Conservation (phyloP, 2,797 vertebrate species). For the Nannoperca australis region DNA sequence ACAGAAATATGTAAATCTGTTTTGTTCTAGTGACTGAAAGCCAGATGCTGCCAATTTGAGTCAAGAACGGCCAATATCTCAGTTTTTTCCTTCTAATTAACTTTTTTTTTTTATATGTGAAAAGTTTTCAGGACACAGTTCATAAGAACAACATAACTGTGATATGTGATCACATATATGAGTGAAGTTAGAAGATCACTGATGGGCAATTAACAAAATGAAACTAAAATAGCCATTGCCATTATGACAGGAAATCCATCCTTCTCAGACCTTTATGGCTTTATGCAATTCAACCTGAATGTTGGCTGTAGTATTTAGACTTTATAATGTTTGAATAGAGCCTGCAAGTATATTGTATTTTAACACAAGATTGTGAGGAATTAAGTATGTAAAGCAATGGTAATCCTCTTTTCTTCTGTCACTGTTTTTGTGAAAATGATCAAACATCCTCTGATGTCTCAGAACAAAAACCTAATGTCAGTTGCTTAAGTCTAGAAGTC, state of each 20-base stretch:
- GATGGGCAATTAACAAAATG: background rate
- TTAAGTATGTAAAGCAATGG: background rate
- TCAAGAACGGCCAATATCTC: background rate
- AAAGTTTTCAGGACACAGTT: background rate
- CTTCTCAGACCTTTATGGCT: background rate
- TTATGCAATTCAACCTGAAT: background rate
- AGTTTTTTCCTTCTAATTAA: conserved; percentile 6
- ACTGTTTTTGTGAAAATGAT: background rate
- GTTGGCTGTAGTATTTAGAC: background rate
- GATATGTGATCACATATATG: background rate
- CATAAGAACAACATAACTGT: background rate
- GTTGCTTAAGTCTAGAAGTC: background rate
- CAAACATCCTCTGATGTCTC: background rate
- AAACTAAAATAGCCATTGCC: background rate
- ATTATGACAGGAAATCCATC: background rate
- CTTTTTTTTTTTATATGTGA: background rate
- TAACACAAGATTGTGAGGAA: background rate
- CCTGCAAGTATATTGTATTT: background rate
- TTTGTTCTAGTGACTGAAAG: conserved; percentile 29
- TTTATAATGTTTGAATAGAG: background rate
- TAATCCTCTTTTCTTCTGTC: background rate
- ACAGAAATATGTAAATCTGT: conserved; percentile 66
- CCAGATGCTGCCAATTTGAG: conserved; percentile 45
- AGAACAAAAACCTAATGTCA: background rate
- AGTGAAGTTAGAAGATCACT: background rate